Evolutionary conservation across 1,140 invertebrate genomes (phyloP).

Genomic region (Drosophila trapezifrons): DNA sequence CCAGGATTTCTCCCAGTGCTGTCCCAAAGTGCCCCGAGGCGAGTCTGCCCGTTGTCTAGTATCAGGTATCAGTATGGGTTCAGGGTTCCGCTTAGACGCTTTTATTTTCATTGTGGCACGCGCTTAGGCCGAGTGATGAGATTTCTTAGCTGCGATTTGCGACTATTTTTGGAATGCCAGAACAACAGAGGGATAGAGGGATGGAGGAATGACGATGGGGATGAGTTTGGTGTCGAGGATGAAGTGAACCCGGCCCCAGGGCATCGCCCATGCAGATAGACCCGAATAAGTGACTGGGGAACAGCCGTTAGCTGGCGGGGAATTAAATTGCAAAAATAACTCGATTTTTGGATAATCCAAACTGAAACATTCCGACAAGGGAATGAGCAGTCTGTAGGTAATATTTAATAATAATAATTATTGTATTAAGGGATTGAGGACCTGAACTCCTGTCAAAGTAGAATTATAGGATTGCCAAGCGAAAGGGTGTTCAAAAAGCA

Average conservation of each 20-base stretch:
- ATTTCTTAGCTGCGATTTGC: slow-evolving; percentile 46
- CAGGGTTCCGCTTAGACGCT: slow-evolving; percentile 1
- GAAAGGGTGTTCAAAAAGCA: too few relatives aligned
- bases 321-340: slow-evolving; percentile 3
- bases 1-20: slow-evolving; percentile 27
- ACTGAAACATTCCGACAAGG: background rate
- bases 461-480: too few relatives aligned
- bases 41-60: slow-evolving; percentile 47
- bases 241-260: slow-evolving; percentile 5
- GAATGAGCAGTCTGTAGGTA: too few relatives aligned
- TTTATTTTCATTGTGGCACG: slow-evolving; percentile 40
- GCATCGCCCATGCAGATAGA: slow-evolving; percentile 5
- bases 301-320: background rate
- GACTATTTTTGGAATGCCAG: slow-evolving; percentile 41
- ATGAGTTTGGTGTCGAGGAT: background rate
- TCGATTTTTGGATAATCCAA: slow-evolving; percentile 11
- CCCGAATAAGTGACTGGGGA: slow-evolving; percentile 6
- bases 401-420: too few relatives aligned
- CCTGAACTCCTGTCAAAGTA: too few relatives aligned
- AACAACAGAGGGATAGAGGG: background rate
- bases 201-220: background rate
- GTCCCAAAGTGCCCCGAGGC: slow-evolving; percentile 7
- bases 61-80: slow-evolving; percentile 38
- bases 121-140: slow-evolving; percentile 38
- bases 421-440: too few relatives aligned